These are phyloP conservation scores for Apostichopus californicus DNA, from an alignment of 35 echinoderm and acorn worm species.

Conservation along the genomic window DNA sequence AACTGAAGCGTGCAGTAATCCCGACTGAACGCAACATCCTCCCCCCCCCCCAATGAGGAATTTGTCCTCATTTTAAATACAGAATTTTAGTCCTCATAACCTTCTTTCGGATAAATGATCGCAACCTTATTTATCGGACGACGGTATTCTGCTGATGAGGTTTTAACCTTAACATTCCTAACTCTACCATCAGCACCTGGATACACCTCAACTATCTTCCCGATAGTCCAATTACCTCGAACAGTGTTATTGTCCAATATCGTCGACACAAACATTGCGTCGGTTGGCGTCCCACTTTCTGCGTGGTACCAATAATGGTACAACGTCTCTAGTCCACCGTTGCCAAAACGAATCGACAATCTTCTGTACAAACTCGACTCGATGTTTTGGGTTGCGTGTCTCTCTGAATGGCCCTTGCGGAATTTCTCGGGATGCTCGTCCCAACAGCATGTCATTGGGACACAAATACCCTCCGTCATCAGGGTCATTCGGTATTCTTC, in stretches of 20 bases:
- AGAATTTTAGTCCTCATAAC: too few species aligned
- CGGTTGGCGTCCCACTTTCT: conserved; percentile 61
- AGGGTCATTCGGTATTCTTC: conserved; percentile 57
- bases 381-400: conserved; percentile 45
- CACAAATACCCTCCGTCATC: conserved; percentile 62
- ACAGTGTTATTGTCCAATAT: conserved; percentile 51
- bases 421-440: conserved; percentile 32
- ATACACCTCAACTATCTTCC: conserved; percentile 59
- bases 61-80: too few species aligned
- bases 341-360: conserved; percentile 67
- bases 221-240: conserved; percentile 59
- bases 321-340: conserved; percentile 54
- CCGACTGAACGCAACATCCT: too few species aligned
- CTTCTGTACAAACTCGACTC: conserved; percentile 74
- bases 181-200: conserved; percentile 65
- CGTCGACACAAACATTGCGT: conserved; percentile 59
- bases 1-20: too few species aligned
- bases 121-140: too few species aligned
- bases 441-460: conserved; percentile 61
- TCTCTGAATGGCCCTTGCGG: conserved; percentile 66
- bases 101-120: too few species aligned
- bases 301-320: conserved; percentile 50
- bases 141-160: neutral
- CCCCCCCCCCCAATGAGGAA: too few species aligned
- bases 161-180: conserved; percentile 71